A percentile compares a stretch with the other conserved stretches of the same genome.
Conservation (phyloP, 2,888 invertebrate genomes). For the Clitarchus hookeri region DNA sequence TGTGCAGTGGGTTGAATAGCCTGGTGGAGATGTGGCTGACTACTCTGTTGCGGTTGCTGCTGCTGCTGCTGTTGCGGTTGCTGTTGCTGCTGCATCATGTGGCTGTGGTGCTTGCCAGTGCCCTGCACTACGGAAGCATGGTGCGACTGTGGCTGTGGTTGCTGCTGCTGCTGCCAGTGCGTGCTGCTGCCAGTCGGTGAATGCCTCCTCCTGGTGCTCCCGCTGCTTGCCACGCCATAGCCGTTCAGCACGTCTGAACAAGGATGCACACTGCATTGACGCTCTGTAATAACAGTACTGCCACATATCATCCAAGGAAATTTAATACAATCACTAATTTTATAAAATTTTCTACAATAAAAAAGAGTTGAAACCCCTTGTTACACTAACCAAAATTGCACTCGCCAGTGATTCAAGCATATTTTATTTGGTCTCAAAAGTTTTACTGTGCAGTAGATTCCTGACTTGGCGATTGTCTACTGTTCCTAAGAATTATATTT, state of each 20-base stretch:
- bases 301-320: no score
- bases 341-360: no score
- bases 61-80: conserved; percentile 46
- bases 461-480: no score
- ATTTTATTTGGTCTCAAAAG: no score
- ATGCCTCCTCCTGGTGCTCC: conserved; percentile 35
- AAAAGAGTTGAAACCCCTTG: no score
- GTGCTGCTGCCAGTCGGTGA: conserved; percentile 29
- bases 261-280: no score
- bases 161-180: conserved; percentile 33
- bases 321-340: no score
- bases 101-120: conserved; percentile 69
- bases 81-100: conserved; percentile 52
- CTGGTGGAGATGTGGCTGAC: conserved; percentile 45
- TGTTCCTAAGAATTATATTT: no score
- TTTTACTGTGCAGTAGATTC: no score
- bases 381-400: no score
- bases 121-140: conserved; percentile 67
- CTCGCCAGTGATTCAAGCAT: no score
- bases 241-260: neutral
- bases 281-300: no score
- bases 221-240: conserved; percentile 24
- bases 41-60: conserved; percentile 24
- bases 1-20: conserved; percentile 48
- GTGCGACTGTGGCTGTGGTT: conserved; percentile 18